These are phyloP conservation scores for Apis dorsata DNA, from an alignment of 1,140 invertebrate genomes.

Conservation along the genomic window DNA sequence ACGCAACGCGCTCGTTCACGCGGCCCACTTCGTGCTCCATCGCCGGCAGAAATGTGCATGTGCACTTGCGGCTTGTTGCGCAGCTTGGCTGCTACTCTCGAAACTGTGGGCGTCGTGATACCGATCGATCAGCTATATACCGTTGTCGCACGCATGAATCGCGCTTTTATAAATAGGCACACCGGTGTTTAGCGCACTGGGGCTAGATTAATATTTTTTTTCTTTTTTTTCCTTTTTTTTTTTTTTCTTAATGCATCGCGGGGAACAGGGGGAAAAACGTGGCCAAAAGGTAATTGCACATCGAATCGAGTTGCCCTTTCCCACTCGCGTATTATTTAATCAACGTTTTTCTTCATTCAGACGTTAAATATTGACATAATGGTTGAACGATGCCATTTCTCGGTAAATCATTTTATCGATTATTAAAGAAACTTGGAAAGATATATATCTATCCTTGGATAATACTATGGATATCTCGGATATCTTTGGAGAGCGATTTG, in stretches of 20 bases:
- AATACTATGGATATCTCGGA: not conserved
- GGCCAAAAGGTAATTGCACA: no score
- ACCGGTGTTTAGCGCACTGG: slow-evolving; percentile 1
- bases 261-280: no score
- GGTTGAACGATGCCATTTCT: no score
- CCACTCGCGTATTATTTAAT: no score
- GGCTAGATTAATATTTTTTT: not conserved
- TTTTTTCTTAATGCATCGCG: no score
- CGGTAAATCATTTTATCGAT: no score
- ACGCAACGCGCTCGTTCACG: slow-evolving; percentile 35
- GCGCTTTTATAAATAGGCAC: slow-evolving; percentile 49
- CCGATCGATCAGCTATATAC: slow-evolving; percentile 36
- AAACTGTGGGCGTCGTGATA: slow-evolving; percentile 39
- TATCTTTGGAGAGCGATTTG: slow-evolving; percentile 14
- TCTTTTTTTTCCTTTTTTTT: no score
- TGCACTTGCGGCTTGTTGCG: slow-evolving; percentile 47
- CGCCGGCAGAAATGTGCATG: slow-evolving; percentile 25
- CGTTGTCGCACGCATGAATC: slow-evolving; percentile 41
- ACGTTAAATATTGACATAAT: no score
- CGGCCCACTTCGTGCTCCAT: slow-evolving; percentile 43
- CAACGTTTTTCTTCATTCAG: no score
- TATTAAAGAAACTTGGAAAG: no score
- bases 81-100: slow-evolving; percentile 27
- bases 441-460: not conserved
- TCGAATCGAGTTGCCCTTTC: no score